Evolutionary conservation across 2,113 vertebrate species (phyloP).

Genomic region (Todiramphus saurophagus): DNA sequence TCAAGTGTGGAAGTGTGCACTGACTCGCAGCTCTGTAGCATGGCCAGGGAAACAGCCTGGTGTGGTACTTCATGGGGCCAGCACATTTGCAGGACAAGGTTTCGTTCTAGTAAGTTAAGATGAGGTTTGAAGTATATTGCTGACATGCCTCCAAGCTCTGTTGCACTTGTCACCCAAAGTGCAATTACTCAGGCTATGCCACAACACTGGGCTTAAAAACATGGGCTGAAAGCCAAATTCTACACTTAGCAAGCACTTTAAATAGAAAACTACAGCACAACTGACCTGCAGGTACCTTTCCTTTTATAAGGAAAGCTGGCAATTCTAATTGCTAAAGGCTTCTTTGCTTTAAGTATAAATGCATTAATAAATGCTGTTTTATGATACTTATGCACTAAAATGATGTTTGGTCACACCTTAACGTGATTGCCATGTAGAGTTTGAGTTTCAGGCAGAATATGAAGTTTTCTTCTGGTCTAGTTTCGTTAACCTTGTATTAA

Average conservation of each 20-base stretch:
- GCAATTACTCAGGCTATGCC: constrained; percentile 33
- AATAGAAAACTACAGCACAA: constrained; percentile 50
- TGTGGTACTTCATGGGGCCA: fast-evolving
- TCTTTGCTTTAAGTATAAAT: background rate
- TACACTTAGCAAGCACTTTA: constrained; percentile 41
- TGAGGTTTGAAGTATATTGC: background rate
- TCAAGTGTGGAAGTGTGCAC: background rate
- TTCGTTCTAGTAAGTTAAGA: background rate
- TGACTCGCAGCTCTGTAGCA: background rate
- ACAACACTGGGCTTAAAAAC: constrained; percentile 33
- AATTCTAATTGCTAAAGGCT: background rate
- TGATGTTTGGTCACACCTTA: background rate
- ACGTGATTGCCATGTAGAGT: background rate
- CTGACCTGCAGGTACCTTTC: constrained; percentile 30
- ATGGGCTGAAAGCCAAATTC: constrained; percentile 32
- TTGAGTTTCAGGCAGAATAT: background rate
- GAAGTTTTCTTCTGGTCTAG: background rate
- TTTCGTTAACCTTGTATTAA: background rate
- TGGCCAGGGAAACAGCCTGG: background rate
- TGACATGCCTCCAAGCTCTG: background rate
- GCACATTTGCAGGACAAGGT: fast-evolving
- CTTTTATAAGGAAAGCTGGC: background rate
- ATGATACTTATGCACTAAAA: background rate
- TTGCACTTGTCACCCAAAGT: constrained; percentile 26
- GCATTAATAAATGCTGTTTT: background rate